phyloP scores from a whole-genome alignment of 2,888 invertebrate species.

The Rhaphigaster nebulosa region DNA sequence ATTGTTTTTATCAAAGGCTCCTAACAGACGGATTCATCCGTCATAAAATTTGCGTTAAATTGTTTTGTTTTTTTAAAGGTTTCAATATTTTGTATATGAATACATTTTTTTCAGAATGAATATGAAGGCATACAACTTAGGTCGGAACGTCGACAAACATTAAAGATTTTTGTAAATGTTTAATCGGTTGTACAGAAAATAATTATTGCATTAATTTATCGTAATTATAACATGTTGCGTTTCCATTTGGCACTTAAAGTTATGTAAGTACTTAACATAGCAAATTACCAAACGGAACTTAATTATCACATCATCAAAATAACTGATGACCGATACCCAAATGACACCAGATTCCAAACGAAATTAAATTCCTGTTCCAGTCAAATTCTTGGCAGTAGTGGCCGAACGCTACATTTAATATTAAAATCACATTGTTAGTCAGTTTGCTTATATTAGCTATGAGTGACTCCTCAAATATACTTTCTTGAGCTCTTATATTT shows the following conservation, averaged over 20 bases:
- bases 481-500: background rate
- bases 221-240: background rate
- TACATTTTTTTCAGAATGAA: too few species aligned
- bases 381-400: background rate
- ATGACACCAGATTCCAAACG: background rate
- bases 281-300: background rate
- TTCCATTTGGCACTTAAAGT: background rate
- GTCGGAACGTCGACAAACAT: too few species aligned
- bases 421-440: slow-evolving; percentile 28
- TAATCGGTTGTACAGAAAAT: too few species aligned
- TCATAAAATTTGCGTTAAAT: too few species aligned
- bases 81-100: too few species aligned
- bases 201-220: too few species aligned
- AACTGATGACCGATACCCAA: background rate
- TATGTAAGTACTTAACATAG: background rate
- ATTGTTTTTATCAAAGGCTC: too few species aligned
- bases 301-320: background rate
- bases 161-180: too few species aligned
- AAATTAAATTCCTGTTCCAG: background rate
- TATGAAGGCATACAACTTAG: too few species aligned
- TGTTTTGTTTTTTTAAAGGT: too few species aligned
- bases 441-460: slow-evolving; percentile 4
- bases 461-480: background rate
- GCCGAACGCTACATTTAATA: background rate
- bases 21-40: too few species aligned